Percentiles rank a stretch among this genome's conserved stretches.
These are phyloP conservation scores for Phallusia fumigata DNA, from an alignment of 23 tunicate species.

Conservation along the genomic window DNA sequence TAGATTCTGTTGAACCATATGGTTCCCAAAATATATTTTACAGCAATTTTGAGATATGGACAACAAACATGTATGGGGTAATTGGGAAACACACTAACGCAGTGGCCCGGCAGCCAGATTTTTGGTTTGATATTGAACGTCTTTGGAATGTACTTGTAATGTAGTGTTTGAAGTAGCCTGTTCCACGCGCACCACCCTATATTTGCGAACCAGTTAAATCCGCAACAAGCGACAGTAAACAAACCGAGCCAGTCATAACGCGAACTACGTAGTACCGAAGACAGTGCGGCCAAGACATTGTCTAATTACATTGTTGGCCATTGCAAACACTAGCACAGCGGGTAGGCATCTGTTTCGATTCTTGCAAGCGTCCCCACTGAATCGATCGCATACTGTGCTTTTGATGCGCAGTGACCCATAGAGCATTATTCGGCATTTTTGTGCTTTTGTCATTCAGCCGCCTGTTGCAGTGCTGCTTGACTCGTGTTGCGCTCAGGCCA, in stretches of 20 bases:
- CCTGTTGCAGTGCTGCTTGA: conserved; percentile 1
- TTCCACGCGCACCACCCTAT: background rate
- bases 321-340: conserved; percentile 1
- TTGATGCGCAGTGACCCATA: conserved; percentile 13
- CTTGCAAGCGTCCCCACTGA: background rate
- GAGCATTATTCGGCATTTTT: conserved; percentile 9
- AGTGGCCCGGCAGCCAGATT: no score
- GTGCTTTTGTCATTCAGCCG: background rate
- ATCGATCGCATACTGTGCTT: conserved; percentile 38
- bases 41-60: no score
- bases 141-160: no score
- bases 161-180: background rate
- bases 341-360: conserved; percentile 1
- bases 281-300: background rate
- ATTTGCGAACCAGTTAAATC: background rate
- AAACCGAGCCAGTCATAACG: background rate
- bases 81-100: no score
- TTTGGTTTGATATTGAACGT: no score
- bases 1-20: no score
- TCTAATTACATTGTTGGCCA: background rate
- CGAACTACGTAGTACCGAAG: no score
- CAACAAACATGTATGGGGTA: no score
- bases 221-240: conserved; percentile 12
- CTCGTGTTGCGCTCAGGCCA: background rate
- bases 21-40: no score